Evolutionary conservation across 2,888 invertebrate genomes (phyloP), one percentile per base, ranked within the genome.

Genomic region (Drosophila falleni): DNA sequence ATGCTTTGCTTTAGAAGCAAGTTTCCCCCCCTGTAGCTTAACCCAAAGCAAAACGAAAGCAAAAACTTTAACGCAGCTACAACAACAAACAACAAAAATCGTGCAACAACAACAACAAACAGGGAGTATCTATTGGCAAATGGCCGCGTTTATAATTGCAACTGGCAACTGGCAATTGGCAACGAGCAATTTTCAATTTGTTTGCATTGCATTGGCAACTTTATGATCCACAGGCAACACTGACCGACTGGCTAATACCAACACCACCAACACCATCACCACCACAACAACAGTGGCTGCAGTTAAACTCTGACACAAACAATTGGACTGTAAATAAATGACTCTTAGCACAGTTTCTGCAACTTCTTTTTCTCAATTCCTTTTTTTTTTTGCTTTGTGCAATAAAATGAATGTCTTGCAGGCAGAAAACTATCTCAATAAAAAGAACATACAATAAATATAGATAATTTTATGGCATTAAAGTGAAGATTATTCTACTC

Each of bases 101-200:
- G n/a, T n/a, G 19, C 42, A 58, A 53, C 13, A 63, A 29, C 16
- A 50, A 44, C 15, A 31, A n/a, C 68, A 47, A 9, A 56, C 26
- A 9, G 29, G 46, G 42, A 41, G 46, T 71, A 71, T 74, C 75
- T 73, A 46, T 65, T 66, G 66, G 67, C 62, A 67, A 80, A 77
- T 80, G 74, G 66, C 66, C 65, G 72, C 68, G 68, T 72, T 89
- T 89, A 76, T 84, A 89, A 84, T 89, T 89, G 89, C 87, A 65
- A 68, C 68, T 77, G 44, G 67, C 74, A 75, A 75, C 56, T 76
- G 74, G 59, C 67, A 73, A 73, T 44, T 73, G 76, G 50, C 55
- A 76, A 60, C 71, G 66, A 53, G 73, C 71, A 79, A 80, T 85
- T 88, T 82, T 77, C 75, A 88, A 86, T 86, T 88, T 74, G 65